Percentiles rank a stretch among this genome's conserved stretches.
Evolutionary conservation across 2,888 invertebrate species (phyloP).

Genomic region (Rhagonycha lutea): DNA sequence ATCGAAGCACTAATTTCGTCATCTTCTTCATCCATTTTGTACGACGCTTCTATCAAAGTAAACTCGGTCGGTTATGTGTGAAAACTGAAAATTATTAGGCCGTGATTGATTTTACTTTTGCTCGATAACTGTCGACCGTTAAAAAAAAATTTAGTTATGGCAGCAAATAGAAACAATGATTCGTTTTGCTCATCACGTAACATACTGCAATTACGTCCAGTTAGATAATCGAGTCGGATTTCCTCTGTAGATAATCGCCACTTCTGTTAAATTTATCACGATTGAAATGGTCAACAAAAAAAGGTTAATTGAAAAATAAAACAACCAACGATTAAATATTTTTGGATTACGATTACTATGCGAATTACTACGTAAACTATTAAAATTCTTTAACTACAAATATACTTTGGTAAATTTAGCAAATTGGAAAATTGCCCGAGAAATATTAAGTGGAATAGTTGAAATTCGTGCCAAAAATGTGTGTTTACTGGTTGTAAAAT

Average conservation of each 20-base stretch:
- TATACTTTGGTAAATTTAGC: not conserved
- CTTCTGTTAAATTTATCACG: not conserved
- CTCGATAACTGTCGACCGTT: not conserved
- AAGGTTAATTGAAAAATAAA: not conserved
- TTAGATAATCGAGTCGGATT: not conserved
- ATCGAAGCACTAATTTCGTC: constrained; percentile 49
- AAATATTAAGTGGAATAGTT: not conserved
- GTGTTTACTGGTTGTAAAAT: not conserved
- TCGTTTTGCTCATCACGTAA: not conserved
- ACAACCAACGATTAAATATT: not conserved
- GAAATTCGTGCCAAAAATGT: not conserved
- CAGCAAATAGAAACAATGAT: not conserved
- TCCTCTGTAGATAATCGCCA: not conserved
- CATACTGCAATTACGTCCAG: not conserved
- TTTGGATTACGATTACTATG: not conserved
- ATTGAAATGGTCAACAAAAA: not conserved
- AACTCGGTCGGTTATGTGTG: not conserved
- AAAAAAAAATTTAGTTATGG: not conserved
- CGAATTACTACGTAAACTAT: not conserved
- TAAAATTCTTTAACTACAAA: not conserved
- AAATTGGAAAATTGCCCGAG: not conserved
- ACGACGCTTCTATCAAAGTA: not conserved
- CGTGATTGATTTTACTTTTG: not conserved
- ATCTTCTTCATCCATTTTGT: constrained; percentile 51
- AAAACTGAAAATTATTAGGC: not conserved